These are phyloP conservation scores for Nibea coibor DNA, from an alignment of 2,113 vertebrate genomes.

Conservation along the genomic window DNA sequence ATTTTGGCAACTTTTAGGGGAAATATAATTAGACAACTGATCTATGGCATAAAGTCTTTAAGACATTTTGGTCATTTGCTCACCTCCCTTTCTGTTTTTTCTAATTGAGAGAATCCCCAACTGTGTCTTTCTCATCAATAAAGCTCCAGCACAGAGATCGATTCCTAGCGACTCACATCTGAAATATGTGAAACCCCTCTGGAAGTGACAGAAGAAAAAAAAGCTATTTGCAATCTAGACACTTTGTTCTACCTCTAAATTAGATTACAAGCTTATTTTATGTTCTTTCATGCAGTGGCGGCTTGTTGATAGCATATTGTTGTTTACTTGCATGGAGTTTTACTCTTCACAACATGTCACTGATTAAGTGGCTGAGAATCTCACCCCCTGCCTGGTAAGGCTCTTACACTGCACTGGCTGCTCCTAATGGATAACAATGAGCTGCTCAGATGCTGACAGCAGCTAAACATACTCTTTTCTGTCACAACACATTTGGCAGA, in stretches of 20 bases:
- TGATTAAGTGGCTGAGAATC: slow-evolving; percentile 69
- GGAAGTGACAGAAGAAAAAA: not conserved
- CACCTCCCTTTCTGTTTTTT: not conserved
- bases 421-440: slow-evolving; percentile 73
- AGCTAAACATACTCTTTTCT: slow-evolving; percentile 65
- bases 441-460: slow-evolving; percentile 68
- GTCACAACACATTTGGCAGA: slow-evolving; percentile 51
- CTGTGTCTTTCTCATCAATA: slow-evolving; percentile 5
- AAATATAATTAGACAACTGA: no score
- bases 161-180: slow-evolving; percentile 22
- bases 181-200: slow-evolving; percentile 20
- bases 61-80: not conserved
- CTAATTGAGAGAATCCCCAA: slow-evolving; percentile 21
- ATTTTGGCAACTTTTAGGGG: not conserved
- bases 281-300: slow-evolving; percentile 32
- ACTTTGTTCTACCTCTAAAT: slow-evolving; percentile 29
- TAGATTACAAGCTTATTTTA: slow-evolving; percentile 34
- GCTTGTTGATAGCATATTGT: slow-evolving; percentile 41
- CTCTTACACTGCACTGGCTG: slow-evolving; percentile 62
- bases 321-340: slow-evolving; percentile 52
- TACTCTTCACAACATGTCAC: slow-evolving; percentile 41
- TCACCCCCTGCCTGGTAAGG: slow-evolving; percentile 69
- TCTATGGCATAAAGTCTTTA: no score
- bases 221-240: slow-evolving; percentile 13
- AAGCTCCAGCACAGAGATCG: slow-evolving; percentile 18